phyloP scores from a whole-genome alignment of 2,888 invertebrate species.

The Galerucella pusilla region DNA sequence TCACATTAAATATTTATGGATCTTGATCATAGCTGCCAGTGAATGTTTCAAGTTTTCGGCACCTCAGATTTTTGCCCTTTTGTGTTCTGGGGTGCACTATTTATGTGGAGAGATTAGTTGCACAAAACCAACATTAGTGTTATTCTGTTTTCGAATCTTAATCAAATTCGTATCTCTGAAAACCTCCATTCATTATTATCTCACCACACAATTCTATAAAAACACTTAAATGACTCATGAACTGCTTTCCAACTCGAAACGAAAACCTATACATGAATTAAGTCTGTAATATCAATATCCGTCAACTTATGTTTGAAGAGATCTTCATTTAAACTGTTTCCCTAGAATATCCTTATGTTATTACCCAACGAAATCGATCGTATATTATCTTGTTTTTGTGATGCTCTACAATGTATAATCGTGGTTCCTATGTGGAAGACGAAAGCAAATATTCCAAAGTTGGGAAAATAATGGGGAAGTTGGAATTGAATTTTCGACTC shows the following conservation, averaged over 20 bases:
- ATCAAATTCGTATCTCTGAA: too few species aligned
- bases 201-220: neutral
- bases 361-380: neutral
- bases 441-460: neutral
- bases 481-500: too few species aligned
- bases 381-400: constrained; percentile 11
- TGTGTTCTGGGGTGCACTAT: too few species aligned
- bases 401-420: neutral
- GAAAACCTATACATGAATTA: neutral
- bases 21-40: too few species aligned
- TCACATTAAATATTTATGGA: too few species aligned
- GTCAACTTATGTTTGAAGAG: neutral
- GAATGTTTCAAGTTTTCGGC: too few species aligned
- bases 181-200: too few species aligned
- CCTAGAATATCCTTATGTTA: neutral
- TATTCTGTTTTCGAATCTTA: too few species aligned
- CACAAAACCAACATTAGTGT: too few species aligned
- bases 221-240: neutral
- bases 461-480: neutral
- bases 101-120: too few species aligned
- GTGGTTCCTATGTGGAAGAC: neutral
- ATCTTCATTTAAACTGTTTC: neutral
- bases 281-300: neutral
- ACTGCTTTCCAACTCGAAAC: neutral
- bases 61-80: too few species aligned